Evolutionary conservation across 2,888 invertebrate genomes (phyloP), one percentile per base, ranked within the genome.

Genomic region (Girardia tigrina): DNA sequence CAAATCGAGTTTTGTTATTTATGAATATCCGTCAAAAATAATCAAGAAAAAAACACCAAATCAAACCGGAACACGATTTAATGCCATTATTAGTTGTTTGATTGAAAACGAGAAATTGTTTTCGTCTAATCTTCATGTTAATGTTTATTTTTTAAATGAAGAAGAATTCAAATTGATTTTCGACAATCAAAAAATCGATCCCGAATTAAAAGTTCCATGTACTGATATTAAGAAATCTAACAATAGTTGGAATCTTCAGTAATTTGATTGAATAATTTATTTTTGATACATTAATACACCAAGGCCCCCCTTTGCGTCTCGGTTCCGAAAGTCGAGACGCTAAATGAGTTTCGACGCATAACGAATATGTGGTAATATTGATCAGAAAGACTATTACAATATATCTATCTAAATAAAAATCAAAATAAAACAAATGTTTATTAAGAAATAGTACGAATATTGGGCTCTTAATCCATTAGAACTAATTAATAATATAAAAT

Each of bases 141-240:
- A 56, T 6, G 56, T 56, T 16, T 56, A 56, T n/a, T 56, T 56
- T 12, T 56, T 56, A 56, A 56, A 56, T 56, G 56, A 56, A 56
- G n/a, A 12, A 8, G 56, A 56, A 20, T 16, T 56, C 8, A 56
- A 56, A 56, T n/a, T 20, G 23, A 20, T 56, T 56, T 20, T 56
- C 23, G n/a, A 12, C n/a, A 56, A 56, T n/a, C 4, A 56, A 8
- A 56, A 56, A 12, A 20, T 56, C 6, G 23, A 56, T 56, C 23
- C 56, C 2, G 56, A 56, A 56, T 12, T n/a, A 6, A 56, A 56
- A 56, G 23, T 56, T 2, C n/a, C n/a, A 36, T 12, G 6, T 16
- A 56, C n/a, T 56, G 56, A 56, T 8, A 56, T 56, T 56, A 56
- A 56, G n/a, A 56, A 56, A 56, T 20, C 4, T 56, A 23, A 23